A percentile compares a stretch with the other conserved stretches of the same genome.
phyloP scores from a whole-genome alignment of 2,888 invertebrate species.

The Andrena marginata region DNA sequence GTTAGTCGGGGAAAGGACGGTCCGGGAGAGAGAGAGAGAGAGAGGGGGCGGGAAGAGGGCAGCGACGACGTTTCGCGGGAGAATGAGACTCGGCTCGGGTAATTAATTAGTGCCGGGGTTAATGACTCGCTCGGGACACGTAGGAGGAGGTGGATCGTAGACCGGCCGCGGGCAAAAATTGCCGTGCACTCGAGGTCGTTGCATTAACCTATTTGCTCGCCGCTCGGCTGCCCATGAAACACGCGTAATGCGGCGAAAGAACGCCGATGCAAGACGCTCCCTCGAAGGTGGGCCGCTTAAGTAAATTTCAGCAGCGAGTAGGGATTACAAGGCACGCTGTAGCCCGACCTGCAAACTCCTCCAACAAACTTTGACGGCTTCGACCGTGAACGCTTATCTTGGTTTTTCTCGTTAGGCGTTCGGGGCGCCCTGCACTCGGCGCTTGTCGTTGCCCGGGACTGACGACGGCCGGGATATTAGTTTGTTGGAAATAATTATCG shows the following conservation, averaged over 20 bases:
- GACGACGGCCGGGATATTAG: no score
- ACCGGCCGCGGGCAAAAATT: slow-evolving; percentile 61
- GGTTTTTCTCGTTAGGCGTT: slow-evolving; percentile 25
- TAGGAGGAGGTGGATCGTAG: slow-evolving; percentile 57
- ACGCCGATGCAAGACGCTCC: slow-evolving; percentile 1
- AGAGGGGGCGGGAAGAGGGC: neutral
- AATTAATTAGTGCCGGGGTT: slow-evolving; percentile 70
- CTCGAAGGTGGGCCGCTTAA: neutral
- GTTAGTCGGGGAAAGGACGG: slow-evolving; percentile 22
- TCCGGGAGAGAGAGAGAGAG: no score
- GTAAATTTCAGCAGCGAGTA: slow-evolving; percentile 25
- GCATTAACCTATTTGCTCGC: slow-evolving; percentile 70
- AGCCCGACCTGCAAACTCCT: slow-evolving; percentile 22
- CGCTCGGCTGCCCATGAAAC: slow-evolving; percentile 55
- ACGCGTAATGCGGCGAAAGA: slow-evolving; percentile 48
- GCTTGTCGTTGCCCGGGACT: neutral
- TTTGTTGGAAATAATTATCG: no score
- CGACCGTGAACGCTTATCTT: slow-evolving; percentile 33
- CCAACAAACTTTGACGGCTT: slow-evolving; percentile 34
- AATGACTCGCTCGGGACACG: slow-evolving; percentile 67
- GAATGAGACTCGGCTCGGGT: slow-evolving; percentile 55
- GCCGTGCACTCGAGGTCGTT: slow-evolving; percentile 59
- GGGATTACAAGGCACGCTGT: slow-evolving; percentile 6
- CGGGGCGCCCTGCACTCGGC: neutral
- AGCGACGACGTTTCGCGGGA: slow-evolving; percentile 45